phyloP scores from a whole-genome alignment of 37 sponge, comb jelly and placozoan genomes.

The Chondrosia reniformis region DNA sequence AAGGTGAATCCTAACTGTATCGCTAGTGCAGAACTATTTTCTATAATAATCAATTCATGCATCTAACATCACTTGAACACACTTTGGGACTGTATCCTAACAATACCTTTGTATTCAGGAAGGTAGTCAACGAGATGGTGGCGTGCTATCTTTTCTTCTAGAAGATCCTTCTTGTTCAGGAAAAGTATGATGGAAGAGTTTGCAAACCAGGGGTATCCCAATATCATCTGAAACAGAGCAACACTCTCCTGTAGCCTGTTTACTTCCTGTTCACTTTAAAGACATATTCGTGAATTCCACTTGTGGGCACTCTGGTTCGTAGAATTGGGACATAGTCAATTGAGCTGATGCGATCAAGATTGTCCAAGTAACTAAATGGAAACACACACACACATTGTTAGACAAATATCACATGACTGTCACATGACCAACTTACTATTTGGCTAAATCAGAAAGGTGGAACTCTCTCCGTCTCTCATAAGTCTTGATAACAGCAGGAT shows the following conservation, averaged over 20 bases:
- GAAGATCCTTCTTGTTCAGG: conserved; percentile 94
- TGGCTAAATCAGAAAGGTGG: conserved; percentile 91
- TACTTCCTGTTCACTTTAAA: conserved; percentile 71
- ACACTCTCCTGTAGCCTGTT: conserved; percentile 93
- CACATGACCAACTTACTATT: conserved; percentile 91
- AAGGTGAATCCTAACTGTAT: too few species aligned
- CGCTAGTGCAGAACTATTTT: too few species aligned
- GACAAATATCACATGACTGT: too few species aligned
- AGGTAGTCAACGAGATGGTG: conserved; percentile 90
- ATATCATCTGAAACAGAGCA: conserved; percentile 83
- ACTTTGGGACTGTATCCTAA: too few species aligned
- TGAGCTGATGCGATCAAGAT: conserved; percentile 57
- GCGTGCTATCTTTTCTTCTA: conserved; percentile 83
- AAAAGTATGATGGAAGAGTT: conserved; percentile 88
- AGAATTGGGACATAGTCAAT: conserved; percentile 79
- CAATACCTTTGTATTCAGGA: conserved; percentile 64
- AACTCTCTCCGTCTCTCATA: conserved; percentile 89
- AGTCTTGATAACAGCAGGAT: conserved; percentile 59
- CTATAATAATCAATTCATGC: too few species aligned
- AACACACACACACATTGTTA: too few species aligned
- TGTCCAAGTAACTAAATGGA: conserved; percentile 88
- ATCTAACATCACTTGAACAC: too few species aligned
- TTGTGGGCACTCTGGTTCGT: conserved; percentile 84
- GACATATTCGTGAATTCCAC: conserved; percentile 85
- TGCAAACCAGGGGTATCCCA: conserved; percentile 88